These are phyloP conservation scores for Athripsodes cinereus DNA, from an alignment of 2,888 invertebrate genomes.

Conservation along the genomic window DNA sequence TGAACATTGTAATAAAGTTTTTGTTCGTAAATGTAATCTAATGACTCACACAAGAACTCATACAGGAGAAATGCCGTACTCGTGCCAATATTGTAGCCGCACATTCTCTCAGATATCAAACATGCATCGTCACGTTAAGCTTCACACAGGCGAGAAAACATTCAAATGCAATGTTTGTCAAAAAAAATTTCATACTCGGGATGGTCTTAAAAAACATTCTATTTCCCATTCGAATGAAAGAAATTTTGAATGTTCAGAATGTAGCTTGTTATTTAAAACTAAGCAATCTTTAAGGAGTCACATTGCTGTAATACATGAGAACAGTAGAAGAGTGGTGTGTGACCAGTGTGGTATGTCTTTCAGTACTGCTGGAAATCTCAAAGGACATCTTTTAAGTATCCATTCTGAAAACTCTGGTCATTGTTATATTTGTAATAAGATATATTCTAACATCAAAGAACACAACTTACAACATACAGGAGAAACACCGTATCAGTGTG, in stretches of 20 bases:
- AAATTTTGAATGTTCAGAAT: constrained; percentile 17
- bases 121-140: constrained; percentile 36
- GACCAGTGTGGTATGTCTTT: constrained; percentile 33
- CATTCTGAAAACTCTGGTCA: constrained; percentile 29
- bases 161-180: constrained; percentile 39
- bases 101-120: constrained; percentile 33
- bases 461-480: constrained; percentile 55
- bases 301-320: constrained; percentile 40
- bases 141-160: constrained; percentile 45
- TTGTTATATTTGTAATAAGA: constrained; percentile 48
- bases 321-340: constrained; percentile 37
- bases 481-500: constrained; percentile 44
- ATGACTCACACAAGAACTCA: constrained; percentile 19
- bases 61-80: constrained; percentile 21
- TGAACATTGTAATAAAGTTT: constrained; percentile 18
- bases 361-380: constrained; percentile 21
- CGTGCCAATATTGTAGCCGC: constrained; percentile 38
- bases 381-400: constrained; percentile 19
- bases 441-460: constrained; percentile 48
- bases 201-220: constrained; percentile 38
- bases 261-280: constrained; percentile 18
- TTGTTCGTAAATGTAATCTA: constrained; percentile 18
- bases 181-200: constrained; percentile 39
- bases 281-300: constrained; percentile 16
- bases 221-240: constrained; percentile 40